Base-by-base conservation (phyloP, 2,888 invertebrate species). In the Rhagium mordax region DNA sequence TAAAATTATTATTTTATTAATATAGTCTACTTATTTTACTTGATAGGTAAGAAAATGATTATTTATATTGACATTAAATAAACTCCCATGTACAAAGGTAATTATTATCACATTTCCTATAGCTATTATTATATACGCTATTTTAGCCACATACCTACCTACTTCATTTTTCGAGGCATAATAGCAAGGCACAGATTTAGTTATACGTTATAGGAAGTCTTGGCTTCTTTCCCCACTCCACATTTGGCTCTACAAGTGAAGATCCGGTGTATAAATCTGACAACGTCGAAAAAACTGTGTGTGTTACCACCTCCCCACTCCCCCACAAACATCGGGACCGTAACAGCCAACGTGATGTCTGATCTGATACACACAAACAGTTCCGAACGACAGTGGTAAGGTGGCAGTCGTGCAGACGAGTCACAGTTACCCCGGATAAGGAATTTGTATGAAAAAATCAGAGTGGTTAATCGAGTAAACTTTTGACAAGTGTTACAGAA, bases 341-440 rank as follows among this genome's bases (percentile, higher is more conserved):
- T 74, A 72, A 72, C 73, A 70, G 71, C 72, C 76, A 77, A 77
- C 76, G 76, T 76, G 75, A 75, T 74, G 74, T 71, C 75, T 71
- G 76, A 74, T 71, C 75, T 71, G 76, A 74, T 69, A 74, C 71
- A 77, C 74, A 74, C 70, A 75, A 83, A 85, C 84, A 86, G 85
- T 84, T 84, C 79, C 82, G 81, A 84, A 83, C 86, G 84, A 85
- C 85, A 85, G 86, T 86, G 86, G 87, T 87, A 87, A 87, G 88
- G 88, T 88, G 87, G 84, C 87, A 82, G 85, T 84, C 84, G 81
- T 72, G 33, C 20, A 55, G 68, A 82, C 81, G 82, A 78, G 87
- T 86, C 87, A 87, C 88, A 88, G 88, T 88, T 88, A 87, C 88
- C 87, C 74, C 74, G 64, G 55, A 51, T 64, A 49, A 65, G 66